Base-by-base conservation (phyloP, 2,797 vertebrate species). In the Pangasius sanitwongsei region DNA sequence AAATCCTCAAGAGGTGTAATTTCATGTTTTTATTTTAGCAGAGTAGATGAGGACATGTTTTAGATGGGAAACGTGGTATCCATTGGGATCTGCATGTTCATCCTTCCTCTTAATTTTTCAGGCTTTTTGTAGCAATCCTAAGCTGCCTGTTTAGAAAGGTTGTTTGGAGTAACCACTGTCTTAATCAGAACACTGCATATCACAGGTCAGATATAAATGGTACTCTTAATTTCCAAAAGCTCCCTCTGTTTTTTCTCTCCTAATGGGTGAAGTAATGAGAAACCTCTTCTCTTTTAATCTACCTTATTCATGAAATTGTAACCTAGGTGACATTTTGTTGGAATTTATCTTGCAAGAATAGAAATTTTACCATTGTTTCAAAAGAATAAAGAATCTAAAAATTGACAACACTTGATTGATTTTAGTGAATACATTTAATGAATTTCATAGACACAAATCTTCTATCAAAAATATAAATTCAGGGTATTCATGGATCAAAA, bases 381-480 rank as follows among this genome's bases (percentile, higher is more conserved):
- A 67, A 87, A 59, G 86, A 57, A 87, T 87, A 67, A 87, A 83
- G 12, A 85, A 77, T 69, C 78, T 83, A 80, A 87, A 87, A 48
- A 91, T 67, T 75, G 53, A 83, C 34, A 4, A 23, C 18, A 18
- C 15, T 48, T 63, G 18, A 28, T 48, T 48, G 16, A 2, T n/a
- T 23, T 78, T 31, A 70, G 6, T 7, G 5, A 70, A 69, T 69
- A 37, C 31, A 34, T 5, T 44, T 44, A 44, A 44, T 6, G 41
- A 67, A 31, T 4, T 67, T 31, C 28, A 48, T 48, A 9, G 2
- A 74, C 37, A 23, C 20, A 44, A 23, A 34, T 74, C 20, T 3
- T 28, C 9, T 44, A 48, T 11, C 9, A 25, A 11, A 75, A 44
- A 48, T 74, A 20, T 44, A 74, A 41, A 34, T 18, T 31, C 4